phyloP scores from a whole-genome alignment of 2,113 vertebrate species.

The Indri indri region DNA sequence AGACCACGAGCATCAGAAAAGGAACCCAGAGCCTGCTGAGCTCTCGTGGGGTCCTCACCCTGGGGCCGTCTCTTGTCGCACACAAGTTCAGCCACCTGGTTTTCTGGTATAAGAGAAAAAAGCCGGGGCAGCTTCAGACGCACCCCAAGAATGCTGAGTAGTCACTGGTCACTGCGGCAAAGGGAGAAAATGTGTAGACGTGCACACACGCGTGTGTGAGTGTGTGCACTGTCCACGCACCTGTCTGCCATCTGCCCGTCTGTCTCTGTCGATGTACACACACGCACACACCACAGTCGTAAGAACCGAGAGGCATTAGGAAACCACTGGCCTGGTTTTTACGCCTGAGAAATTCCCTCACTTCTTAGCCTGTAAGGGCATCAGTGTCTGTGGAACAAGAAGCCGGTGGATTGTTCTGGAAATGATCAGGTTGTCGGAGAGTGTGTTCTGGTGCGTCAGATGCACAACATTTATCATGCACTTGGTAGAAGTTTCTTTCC shows the following conservation, averaged over 20 bases:
- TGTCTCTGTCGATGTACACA: no score
- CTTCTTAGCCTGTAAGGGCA: not conserved
- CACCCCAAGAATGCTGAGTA: fast-evolving
- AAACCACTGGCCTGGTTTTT: fast-evolving
- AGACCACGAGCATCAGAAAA: fast-evolving
- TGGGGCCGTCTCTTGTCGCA: fast-evolving
- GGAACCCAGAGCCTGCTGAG: fast-evolving
- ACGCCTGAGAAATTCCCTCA: fast-evolving
- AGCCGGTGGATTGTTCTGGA: not conserved
- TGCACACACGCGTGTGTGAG: fast-evolving
- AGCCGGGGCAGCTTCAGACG: not conserved
- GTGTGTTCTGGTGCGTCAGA: not conserved
- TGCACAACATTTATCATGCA: fast-evolving
- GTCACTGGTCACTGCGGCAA: not conserved
- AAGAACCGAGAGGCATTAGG: not conserved
- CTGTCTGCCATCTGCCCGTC: fast-evolving
- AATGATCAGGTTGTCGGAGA: not conserved
- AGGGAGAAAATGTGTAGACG: fast-evolving
- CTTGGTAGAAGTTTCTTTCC: not conserved
- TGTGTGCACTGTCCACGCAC: fast-evolving
- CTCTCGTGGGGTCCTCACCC: fast-evolving
- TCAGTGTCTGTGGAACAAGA: fast-evolving
- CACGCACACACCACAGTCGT: not conserved
- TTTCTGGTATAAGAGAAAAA: not conserved
- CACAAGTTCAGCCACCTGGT: not conserved